These are phyloP conservation scores for Muscicapa striata DNA, from an alignment of 2,797 vertebrate species.

Conservation along the genomic window DNA sequence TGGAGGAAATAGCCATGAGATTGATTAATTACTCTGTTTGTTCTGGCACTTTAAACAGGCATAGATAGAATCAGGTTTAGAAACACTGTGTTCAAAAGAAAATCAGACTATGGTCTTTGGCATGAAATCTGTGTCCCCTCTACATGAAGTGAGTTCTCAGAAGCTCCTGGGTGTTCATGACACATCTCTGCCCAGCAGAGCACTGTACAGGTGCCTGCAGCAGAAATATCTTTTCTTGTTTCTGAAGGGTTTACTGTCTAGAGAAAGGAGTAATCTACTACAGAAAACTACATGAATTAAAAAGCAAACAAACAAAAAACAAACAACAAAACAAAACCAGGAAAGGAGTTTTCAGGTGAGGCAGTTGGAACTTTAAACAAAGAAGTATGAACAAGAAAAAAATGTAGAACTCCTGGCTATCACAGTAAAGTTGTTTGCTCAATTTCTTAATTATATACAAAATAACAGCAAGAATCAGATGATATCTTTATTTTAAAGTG, in stretches of 20 bases:
- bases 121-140: neutral
- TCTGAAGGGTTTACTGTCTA: neutral
- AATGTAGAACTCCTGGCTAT: neutral
- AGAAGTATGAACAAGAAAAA: constrained; percentile 47
- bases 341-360: neutral
- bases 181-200: neutral
- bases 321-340: neutral
- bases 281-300: neutral
- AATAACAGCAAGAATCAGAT: neutral
- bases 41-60: neutral
- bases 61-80: neutral
- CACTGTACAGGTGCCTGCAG: neutral
- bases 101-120: neutral
- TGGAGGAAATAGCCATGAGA: neutral
- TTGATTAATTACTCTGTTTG: neutral
- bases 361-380: neutral
- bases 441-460: constrained; percentile 2
- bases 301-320: neutral
- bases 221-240: neutral
- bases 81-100: neutral
- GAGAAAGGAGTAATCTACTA: neutral
- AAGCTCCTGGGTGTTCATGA: neutral
- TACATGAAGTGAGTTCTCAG: neutral
- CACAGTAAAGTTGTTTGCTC: neutral
- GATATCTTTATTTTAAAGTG: constrained; percentile 43